A percentile compares a stretch with the other conserved stretches of the same genome.
These are phyloP conservation scores for Calephelis perditalis DNA, from an alignment of 2,888 invertebrate species.

Conservation along the genomic window DNA sequence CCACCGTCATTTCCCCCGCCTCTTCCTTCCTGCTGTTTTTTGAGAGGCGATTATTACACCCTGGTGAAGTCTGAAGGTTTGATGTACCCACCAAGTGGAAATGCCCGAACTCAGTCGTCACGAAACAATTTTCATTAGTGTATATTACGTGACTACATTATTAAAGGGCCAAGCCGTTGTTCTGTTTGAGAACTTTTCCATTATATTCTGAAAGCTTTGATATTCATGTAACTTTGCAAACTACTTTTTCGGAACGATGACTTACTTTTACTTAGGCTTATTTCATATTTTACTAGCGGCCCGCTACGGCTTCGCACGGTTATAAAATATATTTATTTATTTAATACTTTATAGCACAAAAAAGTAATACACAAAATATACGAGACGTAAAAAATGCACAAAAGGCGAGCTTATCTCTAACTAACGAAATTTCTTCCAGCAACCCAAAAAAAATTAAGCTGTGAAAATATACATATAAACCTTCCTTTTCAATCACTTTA, in stretches of 20 bases:
- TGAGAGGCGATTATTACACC: slow-evolving; percentile 11
- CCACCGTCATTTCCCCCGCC: slow-evolving; percentile 2
- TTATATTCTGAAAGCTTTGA: slow-evolving; percentile 46
- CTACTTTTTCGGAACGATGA: slow-evolving; percentile 16
- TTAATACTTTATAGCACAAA: too few species aligned
- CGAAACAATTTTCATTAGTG: slow-evolving; percentile 71
- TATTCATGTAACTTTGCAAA: slow-evolving; percentile 39
- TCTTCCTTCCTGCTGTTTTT: slow-evolving; percentile 12
- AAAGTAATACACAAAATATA: too few species aligned
- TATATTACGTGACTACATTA: slow-evolving; percentile 64
- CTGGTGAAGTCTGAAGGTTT: slow-evolving; percentile 34
- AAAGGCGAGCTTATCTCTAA: too few species aligned
- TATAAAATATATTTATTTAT: too few species aligned
- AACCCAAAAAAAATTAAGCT: too few species aligned
- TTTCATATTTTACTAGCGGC: too few species aligned
- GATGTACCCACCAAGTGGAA: slow-evolving; percentile 56
- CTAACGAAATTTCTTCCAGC: too few species aligned
- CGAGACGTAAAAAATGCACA: too few species aligned
- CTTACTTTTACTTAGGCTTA: too few species aligned
- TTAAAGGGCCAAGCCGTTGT: slow-evolving; percentile 46
- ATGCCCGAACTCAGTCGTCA: slow-evolving; percentile 58
- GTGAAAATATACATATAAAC: too few species aligned
- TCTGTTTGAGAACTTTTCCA: slow-evolving; percentile 48
- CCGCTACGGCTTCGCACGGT: too few species aligned
- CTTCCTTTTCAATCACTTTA: too few species aligned